These are phyloP conservation scores for Chlamydotis undulata DNA, from an alignment of 2,113 vertebrate genomes.

Conservation along the genomic window DNA sequence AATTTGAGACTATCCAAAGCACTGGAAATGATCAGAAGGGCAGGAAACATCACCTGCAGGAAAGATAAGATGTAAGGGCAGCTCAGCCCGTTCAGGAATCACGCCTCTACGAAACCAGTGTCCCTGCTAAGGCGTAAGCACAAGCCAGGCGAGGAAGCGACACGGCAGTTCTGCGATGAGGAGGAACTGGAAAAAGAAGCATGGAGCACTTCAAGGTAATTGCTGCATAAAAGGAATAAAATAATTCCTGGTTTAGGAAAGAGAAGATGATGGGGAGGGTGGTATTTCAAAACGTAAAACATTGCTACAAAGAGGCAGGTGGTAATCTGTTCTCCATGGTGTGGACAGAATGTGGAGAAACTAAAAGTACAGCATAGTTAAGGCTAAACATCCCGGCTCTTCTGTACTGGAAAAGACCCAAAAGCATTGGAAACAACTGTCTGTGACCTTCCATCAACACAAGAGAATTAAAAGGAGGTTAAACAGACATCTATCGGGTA, in stretches of 20 bases:
- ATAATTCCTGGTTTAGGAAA: not conserved
- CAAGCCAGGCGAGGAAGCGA: not conserved
- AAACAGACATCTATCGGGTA: not conserved
- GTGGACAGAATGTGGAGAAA: not conserved
- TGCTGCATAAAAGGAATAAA: not conserved
- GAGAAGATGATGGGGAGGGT: not conserved
- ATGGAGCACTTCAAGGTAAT: not conserved
- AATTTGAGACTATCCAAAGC: not conserved
- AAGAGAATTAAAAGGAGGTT: not conserved
- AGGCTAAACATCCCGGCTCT: not conserved
- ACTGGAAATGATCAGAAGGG: not conserved
- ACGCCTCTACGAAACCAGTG: not conserved
- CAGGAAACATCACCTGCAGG: not conserved
- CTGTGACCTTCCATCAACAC: not conserved
- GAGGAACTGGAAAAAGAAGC: not conserved
- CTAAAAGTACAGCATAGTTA: not conserved
- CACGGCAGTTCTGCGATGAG: not conserved
- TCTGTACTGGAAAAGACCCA: not conserved
- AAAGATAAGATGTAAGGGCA: not conserved
- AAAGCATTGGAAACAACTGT: not conserved
- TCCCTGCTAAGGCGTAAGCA: not conserved
- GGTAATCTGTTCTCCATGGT: not conserved
- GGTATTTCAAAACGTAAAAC: not conserved
- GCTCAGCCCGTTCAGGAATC: not conserved
- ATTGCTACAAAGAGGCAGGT: not conserved